These are phyloP conservation scores for Cnemophilus loriae DNA, from an alignment of 2,113 vertebrate genomes.

Conservation along the genomic window DNA sequence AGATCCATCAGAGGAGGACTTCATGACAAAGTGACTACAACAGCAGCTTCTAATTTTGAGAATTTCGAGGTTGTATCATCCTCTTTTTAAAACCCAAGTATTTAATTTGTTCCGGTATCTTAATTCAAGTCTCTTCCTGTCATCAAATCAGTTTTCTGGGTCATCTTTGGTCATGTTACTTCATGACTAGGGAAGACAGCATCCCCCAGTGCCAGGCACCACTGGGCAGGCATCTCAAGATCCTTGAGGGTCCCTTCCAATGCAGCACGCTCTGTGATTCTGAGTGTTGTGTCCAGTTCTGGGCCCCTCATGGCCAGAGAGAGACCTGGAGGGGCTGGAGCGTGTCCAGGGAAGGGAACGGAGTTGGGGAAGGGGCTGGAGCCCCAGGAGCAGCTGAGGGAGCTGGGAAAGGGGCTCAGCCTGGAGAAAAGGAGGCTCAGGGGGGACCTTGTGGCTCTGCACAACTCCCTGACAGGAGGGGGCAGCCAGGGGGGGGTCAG, in stretches of 20 bases:
- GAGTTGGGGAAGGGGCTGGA: neutral
- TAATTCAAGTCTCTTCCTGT: neutral
- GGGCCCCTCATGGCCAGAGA: fast-evolving
- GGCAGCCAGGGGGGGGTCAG: no score
- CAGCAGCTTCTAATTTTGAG: neutral
- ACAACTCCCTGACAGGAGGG: neutral
- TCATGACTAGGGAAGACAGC: neutral
- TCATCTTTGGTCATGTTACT: neutral
- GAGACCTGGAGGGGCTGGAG: neutral
- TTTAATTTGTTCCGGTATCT: neutral
- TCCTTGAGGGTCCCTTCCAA: neutral
- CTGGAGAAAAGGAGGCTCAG: neutral
- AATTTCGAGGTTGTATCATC: fast-evolving
- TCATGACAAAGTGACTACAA: neutral
- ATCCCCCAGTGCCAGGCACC: neutral
- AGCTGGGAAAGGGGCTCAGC: neutral
- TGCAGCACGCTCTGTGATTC: neutral
- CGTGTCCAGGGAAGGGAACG: fast-evolving
- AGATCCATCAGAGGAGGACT: neutral
- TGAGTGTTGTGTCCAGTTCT: neutral
- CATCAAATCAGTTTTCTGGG: neutral
- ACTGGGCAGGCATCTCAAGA: neutral
- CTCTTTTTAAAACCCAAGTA: neutral
- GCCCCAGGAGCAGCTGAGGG: neutral
- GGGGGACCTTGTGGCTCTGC: neutral